Percentiles rank a stretch among this genome's conserved stretches.
Conservation (phyloP, 2,113 vertebrate genomes). For the Cynopterus brachyotis region DNA sequence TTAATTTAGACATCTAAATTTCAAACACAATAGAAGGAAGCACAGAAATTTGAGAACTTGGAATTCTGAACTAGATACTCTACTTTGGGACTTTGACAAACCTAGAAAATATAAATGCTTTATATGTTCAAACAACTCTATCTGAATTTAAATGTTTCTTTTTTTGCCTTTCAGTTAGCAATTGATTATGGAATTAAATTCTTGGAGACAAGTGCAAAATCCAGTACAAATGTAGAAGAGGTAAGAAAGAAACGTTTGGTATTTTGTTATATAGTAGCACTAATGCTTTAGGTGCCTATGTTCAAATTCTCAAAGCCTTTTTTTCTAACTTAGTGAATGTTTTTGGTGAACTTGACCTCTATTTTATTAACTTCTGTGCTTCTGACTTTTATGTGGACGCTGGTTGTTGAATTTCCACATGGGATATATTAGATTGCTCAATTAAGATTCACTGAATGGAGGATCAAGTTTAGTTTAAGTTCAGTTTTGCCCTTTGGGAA, state of each 20-base stretch:
- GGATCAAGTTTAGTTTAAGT: background rate
- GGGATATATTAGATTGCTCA: background rate
- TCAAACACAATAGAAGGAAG: conserved; percentile 6
- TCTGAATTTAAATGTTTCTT: conserved; percentile 57
- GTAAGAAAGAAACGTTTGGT: conserved; percentile 81
- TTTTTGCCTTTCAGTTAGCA: conserved; percentile 89
- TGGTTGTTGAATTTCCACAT: background rate
- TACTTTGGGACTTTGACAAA: conserved; percentile 9
- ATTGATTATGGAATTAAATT: conserved; percentile 99
- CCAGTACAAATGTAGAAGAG: conserved; percentile 97
- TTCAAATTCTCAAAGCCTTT: background rate
- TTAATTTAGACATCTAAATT: conserved; percentile 29
- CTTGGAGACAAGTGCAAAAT: conserved; percentile 98
- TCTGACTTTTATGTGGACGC: background rate
- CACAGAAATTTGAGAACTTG: background rate
- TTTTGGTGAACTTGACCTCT: background rate
- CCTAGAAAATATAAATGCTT: background rate
- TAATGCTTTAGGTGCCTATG: background rate
- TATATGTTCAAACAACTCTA: background rate
- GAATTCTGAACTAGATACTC: background rate
- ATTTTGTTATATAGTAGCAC: background rate
- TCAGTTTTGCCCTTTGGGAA: conserved; percentile 36
- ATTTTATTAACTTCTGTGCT: background rate
- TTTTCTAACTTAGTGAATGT: background rate
- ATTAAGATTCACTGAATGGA: background rate